A percentile compares a stretch with the other conserved stretches of the same genome.
Evolutionary conservation across 2,888 invertebrate species (phyloP).

Genomic region (Syritta pipiens): DNA sequence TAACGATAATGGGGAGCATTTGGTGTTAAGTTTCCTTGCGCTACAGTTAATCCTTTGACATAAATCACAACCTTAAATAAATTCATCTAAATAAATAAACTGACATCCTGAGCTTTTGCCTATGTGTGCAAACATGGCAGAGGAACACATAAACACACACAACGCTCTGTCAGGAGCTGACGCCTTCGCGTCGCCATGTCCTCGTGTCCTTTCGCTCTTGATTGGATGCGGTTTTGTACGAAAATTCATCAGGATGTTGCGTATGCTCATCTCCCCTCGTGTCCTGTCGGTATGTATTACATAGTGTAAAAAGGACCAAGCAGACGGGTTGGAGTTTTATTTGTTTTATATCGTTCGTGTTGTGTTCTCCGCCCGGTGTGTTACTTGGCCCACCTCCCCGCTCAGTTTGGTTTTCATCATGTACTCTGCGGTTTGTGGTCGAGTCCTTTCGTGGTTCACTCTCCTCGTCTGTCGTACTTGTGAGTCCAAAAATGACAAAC

Average conservation of each 20-base stretch:
- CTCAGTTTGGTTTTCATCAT: slow-evolving; percentile 23
- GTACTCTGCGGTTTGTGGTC: slow-evolving; percentile 46
- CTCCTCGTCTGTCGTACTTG: slow-evolving; percentile 6
- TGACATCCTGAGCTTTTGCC: slow-evolving; percentile 17
- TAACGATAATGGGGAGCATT: slow-evolving; percentile 34
- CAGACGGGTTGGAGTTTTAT: slow-evolving; percentile 28
- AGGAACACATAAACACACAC: too few species aligned
- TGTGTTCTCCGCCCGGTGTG: background rate
- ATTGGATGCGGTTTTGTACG: slow-evolving; percentile 59
- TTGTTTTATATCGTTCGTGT: slow-evolving; percentile 31
- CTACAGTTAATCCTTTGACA: slow-evolving; percentile 58
- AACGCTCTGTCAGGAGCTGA: background rate
- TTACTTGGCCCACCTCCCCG: background rate
- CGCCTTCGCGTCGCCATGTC: slow-evolving; percentile 6
- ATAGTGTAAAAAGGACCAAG: slow-evolving; percentile 23
- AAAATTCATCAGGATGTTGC: slow-evolving; percentile 55
- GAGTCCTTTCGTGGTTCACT: slow-evolving; percentile 32
- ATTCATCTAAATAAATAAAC: slow-evolving; percentile 61
- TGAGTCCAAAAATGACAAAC: slow-evolving; percentile 37
- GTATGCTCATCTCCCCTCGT: slow-evolving; percentile 5
- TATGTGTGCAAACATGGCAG: slow-evolving; percentile 25
- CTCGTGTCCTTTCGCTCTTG: slow-evolving; percentile 24
- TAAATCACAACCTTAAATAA: slow-evolving; percentile 63
- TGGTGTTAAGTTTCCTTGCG: slow-evolving; percentile 54
- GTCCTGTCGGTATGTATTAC: background rate